These are phyloP conservation scores for Neuroterus valhalla DNA, from an alignment of 1,140 invertebrate species.

Conservation along the genomic window DNA sequence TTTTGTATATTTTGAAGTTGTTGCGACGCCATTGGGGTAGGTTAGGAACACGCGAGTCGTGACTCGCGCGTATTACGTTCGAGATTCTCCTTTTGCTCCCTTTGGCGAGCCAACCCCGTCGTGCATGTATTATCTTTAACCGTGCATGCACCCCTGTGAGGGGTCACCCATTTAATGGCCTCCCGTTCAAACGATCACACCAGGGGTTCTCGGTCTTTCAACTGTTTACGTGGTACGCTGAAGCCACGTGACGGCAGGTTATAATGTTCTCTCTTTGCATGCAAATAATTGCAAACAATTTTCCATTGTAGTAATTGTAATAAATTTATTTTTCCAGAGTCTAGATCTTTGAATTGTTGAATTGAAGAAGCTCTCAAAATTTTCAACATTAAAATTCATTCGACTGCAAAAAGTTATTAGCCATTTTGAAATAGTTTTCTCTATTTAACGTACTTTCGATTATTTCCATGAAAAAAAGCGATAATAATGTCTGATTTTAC, in stretches of 20 bases:
- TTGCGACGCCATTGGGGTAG: constrained; percentile 17
- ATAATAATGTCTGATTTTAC: not conserved
- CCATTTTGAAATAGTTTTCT: too few relatives aligned
- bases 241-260: not conserved
- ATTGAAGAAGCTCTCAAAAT: too few relatives aligned
- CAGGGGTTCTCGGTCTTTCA: not conserved
- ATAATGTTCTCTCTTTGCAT: not conserved
- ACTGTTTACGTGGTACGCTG: not conserved
- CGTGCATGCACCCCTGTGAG: constrained; percentile 19
- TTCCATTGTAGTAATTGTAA: too few relatives aligned
- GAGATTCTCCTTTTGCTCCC: constrained; percentile 16
- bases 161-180: not conserved
- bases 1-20: constrained; percentile 5
- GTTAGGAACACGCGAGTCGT: constrained; percentile 18
- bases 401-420: too few relatives aligned
- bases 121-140: not conserved
- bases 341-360: too few relatives aligned
- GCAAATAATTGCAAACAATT: not conserved
- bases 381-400: too few relatives aligned
- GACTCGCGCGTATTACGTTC: constrained; percentile 23
- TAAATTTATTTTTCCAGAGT: too few relatives aligned
- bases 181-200: not conserved
- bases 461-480: too few relatives aligned
- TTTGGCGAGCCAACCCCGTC: not conserved
- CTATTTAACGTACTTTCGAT: too few relatives aligned